Percentiles rank a stretch among this genome's conserved stretches.
phyloP scores from a whole-genome alignment of 2,113 vertebrate species.

The Micronycteris hirsuta region DNA sequence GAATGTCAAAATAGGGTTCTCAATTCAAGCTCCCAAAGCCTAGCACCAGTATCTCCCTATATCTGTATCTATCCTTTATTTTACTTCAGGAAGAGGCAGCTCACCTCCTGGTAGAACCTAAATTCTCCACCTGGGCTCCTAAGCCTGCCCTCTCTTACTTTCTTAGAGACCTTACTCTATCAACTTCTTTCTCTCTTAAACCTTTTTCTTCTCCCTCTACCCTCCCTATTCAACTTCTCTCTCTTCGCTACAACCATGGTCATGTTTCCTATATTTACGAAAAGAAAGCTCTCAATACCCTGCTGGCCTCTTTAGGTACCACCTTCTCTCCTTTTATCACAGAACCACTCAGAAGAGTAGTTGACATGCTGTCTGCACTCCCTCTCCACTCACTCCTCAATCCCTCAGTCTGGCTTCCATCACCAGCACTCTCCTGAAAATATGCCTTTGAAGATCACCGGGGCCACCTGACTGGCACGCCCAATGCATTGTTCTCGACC shows the following conservation, averaged over 20 bases:
- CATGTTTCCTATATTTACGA: background rate
- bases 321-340: background rate
- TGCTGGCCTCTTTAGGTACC: background rate
- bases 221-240: background rate
- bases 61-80: background rate
- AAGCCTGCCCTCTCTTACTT: background rate
- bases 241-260: background rate
- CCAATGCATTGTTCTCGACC: background rate
- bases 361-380: background rate
- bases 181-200: background rate
- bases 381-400: background rate
- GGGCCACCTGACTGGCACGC: background rate
- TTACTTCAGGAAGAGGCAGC: background rate
- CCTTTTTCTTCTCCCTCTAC: background rate
- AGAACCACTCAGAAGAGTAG: constrained; percentile 31
- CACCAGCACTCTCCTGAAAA: constrained; percentile 29
- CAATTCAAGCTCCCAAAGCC: background rate
- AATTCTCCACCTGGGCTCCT: background rate
- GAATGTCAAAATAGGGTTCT: background rate
- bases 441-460: constrained; percentile 28
- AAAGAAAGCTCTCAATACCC: background rate
- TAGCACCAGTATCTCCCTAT: background rate
- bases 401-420: constrained; percentile 3
- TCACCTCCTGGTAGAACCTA: background rate
- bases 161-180: background rate